Base-by-base conservation (phyloP, 2,888 invertebrate species). In the Cetonia aurata region DNA sequence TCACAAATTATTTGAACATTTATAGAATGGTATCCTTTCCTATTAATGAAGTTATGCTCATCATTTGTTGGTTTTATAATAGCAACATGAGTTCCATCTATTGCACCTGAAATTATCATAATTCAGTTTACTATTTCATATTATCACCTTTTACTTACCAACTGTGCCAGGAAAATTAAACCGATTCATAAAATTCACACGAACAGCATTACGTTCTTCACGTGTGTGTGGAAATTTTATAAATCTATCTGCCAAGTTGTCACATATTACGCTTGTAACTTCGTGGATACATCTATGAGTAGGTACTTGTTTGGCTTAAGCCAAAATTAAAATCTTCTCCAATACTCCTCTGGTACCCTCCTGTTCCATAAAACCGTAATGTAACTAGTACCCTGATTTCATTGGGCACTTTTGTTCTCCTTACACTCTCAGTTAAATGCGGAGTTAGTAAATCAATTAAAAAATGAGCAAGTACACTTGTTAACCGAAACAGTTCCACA, bases 21-120 rank as follows among this genome's bases (percentile, higher is more conserved):
- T 50, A 50, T 15, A 15, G 50, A 50, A 15, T 50, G 50, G 15
- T 15, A 50, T 13, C 46, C 10, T 46, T 46, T 46, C 46, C 46
- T 46, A 46, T 46, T 46, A 3, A 52, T 9, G 52, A 52, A 52
- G 10, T 52, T 52, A 52, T 52, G 52, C 15, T 52, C 52, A 6
- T 17, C 52, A 13, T 17, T 10, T 4, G 10, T 9, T 52, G 52
- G 52, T 52, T 15, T 52, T 4, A 52, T 9, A 17, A 52, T 52
- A 13, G 52, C 52, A 17, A 52, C 15, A 52, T 52, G 52, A 4
- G 52, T 52, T 17, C 52, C 46, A 46, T 46, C 46, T n/a, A 46
- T 46, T n/a, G 46, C 46, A 3, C 46, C 46, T 46, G 10, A 12
- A 46, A 46, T n/a, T 13, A 46, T 9, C 15, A 4, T 52, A 10